Evolutionary conservation across 2,888 invertebrate species (phyloP).

Genomic region (Noctua janthina): DNA sequence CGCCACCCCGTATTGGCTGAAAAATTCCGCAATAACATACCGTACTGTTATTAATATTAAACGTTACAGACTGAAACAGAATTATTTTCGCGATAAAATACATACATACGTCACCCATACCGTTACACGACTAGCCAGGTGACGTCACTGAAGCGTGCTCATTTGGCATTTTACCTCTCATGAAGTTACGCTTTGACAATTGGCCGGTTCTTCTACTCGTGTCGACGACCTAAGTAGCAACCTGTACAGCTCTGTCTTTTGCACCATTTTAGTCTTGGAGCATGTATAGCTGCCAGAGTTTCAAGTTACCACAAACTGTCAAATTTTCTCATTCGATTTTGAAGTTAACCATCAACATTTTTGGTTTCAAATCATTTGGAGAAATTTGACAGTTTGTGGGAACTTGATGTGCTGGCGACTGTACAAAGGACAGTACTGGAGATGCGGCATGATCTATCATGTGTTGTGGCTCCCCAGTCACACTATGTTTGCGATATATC

Average conservation of each 20-base stretch:
- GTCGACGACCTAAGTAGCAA: not conserved
- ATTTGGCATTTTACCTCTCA: too few species aligned
- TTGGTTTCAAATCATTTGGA: too few species aligned
- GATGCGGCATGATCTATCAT: not conserved
- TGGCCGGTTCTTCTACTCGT: not conserved
- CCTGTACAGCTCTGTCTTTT: not conserved
- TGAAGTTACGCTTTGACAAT: not conserved
- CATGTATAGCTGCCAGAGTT: too few species aligned
- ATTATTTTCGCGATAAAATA: not conserved
- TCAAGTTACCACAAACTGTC: too few species aligned
- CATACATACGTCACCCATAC: not conserved
- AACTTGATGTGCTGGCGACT: too few species aligned
- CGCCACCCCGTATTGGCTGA: too few species aligned
- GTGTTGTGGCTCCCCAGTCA: not conserved
- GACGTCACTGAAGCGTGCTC: not conserved
- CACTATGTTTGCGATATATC: not conserved
- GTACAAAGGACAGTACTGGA: not conserved
- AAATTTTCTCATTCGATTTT: too few species aligned
- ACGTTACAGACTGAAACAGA: not conserved
- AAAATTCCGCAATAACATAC: not conserved
- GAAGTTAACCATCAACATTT: too few species aligned
- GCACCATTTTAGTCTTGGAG: not conserved
- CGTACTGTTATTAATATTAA: not conserved
- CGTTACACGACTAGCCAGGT: not conserved
- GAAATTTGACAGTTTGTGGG: too few species aligned